A percentile compares a stretch with the other conserved stretches of the same genome.
phyloP scores from a whole-genome alignment of 2,113 vertebrate genomes.

The Loxodonta africana region DNA sequence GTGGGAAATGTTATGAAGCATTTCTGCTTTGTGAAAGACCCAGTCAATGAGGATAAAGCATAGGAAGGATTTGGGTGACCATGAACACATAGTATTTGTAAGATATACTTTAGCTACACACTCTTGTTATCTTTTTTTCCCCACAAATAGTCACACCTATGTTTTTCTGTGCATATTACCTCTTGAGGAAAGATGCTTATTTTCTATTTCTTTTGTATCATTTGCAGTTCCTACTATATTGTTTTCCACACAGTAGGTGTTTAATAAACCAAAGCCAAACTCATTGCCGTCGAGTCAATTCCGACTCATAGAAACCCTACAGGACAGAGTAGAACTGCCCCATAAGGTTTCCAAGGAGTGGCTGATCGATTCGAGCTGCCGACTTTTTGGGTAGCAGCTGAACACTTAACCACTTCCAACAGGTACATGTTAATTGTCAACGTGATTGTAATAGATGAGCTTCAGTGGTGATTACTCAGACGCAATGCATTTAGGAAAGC shows the following conservation, averaged over 20 bases:
- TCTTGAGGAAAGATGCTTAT: neutral
- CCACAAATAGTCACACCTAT: neutral
- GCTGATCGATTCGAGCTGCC: too few species aligned
- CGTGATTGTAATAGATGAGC: neutral
- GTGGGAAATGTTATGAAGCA: neutral
- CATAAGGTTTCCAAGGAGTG: too few species aligned
- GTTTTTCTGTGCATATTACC: neutral
- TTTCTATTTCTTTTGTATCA: neutral
- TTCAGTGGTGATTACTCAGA: neutral
- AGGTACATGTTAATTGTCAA: neutral
- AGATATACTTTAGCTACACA: neutral
- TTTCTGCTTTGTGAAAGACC: neutral
- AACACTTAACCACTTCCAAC: too few species aligned
- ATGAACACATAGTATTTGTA: neutral
- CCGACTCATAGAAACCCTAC: too few species aligned
- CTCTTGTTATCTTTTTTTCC: neutral
- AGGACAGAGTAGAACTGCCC: too few species aligned
- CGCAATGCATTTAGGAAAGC: neutral
- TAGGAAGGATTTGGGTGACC: neutral
- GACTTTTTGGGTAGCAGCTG: too few species aligned
- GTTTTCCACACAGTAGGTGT: neutral
- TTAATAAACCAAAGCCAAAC: neutral
- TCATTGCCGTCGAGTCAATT: too few species aligned
- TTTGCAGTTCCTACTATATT: neutral
- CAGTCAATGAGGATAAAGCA: neutral